Base-by-base conservation (phyloP, 2,888 invertebrate genomes). In the Apotomis turbidana region DNA sequence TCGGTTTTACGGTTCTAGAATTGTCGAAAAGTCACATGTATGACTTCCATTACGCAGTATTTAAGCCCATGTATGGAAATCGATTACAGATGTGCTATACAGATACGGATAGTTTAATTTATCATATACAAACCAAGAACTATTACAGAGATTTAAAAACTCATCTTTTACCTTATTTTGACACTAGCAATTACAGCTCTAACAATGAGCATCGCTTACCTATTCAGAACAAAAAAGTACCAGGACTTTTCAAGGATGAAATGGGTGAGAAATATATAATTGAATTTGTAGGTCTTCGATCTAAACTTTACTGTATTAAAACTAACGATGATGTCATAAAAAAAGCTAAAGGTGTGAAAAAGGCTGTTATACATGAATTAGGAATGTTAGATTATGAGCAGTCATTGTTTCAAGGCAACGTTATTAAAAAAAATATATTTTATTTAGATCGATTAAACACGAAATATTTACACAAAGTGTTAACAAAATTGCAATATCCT, bases 361-460 rank as follows among this genome's bases (percentile, higher is more conserved):
- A 6, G 41, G 5, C 41, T 41, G 6, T 41, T 41, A 41, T 6
- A 5, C 41, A 41, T 6, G 5, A 6, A 6, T 41, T 41, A 41
- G 6, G 6, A 41, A 41, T 41, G 41, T 6, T 41, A 5, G 41
- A 41, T 41, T 41, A 41, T n/a, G 52, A 63, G 52, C 9, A 63
- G 52, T 52, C 63, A 52, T 41, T 63, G 38, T 49, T 63, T 63
- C 49, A 49, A 27, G 52, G 52, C 10, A 54, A 63, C 5, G 54
- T 54, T 6, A n/a, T 64, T 44, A 54, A 64, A 64, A 10, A 54
- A 55, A 55, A n/a, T n/a, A n/a, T n/a, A n/a, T n/a, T n/a, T n/a
- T n/a, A n/a, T n/a, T n/a, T n/a, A n/a, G n/a, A n/a, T n/a, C n/a
- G 10, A 64, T 64, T 5, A 54, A 64, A 64, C 64, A 64, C 44